Evolutionary conservation across 37 sponge, comb jelly and placozoan species (phyloP).

Genomic region (Bolinopsis microptera): DNA sequence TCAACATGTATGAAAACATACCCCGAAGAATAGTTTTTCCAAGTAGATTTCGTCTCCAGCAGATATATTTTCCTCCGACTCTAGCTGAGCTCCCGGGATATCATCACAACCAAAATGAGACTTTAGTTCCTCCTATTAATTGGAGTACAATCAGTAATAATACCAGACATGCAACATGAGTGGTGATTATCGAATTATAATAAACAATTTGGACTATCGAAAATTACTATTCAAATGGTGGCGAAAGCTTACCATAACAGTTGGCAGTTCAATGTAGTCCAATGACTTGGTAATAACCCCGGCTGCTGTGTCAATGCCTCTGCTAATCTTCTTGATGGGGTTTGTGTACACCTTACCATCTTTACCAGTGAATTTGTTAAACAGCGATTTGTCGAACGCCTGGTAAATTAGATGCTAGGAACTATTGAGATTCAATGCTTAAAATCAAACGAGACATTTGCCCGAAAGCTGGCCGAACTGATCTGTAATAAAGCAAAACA

Average conservation of each 20-base stretch:
- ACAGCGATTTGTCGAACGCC: not conserved
- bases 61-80: not conserved
- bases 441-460: too few species aligned
- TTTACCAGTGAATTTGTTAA: not conserved
- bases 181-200: too few species aligned
- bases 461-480: too few species aligned
- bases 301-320: not conserved
- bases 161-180: too few species aligned
- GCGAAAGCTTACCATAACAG: not conserved
- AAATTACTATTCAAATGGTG: too few species aligned
- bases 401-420: too few species aligned
- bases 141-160: too few species aligned
- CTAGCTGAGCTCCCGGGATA: constrained; percentile 1
- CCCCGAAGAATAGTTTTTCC: constrained; percentile 24
- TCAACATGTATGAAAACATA: too few species aligned
- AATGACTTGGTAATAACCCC: not conserved
- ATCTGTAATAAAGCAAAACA: too few species aligned
- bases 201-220: too few species aligned
- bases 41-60: not conserved
- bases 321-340: not conserved
- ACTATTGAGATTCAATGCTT: too few species aligned
- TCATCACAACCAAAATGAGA: not conserved
- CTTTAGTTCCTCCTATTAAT: not conserved
- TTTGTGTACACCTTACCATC: not conserved
- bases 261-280: not conserved